Base-by-base conservation (phyloP, 1,140 invertebrate species). In the Diplogasteroides magnus region DNA sequence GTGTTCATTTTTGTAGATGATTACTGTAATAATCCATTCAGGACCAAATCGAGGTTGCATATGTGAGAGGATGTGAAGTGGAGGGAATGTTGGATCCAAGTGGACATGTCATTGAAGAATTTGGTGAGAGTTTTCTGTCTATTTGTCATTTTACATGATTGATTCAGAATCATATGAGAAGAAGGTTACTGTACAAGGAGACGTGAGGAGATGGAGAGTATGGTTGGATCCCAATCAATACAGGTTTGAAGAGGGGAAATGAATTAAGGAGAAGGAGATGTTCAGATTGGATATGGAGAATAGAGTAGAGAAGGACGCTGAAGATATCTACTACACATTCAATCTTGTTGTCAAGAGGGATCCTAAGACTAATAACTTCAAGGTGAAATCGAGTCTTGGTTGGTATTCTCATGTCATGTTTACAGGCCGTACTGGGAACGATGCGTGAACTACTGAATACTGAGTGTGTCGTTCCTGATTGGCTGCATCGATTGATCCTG, bases 291-390 rank as follows among this genome's bases (percentile, higher is more conserved):
- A 98, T 82, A 92, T 97, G 89, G 78, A 80, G 57, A 90, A 95
- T 80, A 87, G 88, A 68, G 87, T 88, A 31, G 64, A 82, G 89
- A 91, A 69, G 85, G 88, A 77, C 73, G 71, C 81, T 78, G 90
- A 91, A 86, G 91, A 93, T 85, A 90, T 97, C 13, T 97, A 98
- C 83, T 91, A 94, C 82, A 90, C 90, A n/a, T 98, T 99, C 83
- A 99, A 98, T 83, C 90, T 99, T 31, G 88, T 99, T 61, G 91
- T 99, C 88, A 87, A 97, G 61, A 87, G 97, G 29, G 97, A 97
- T 84, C 95, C 97, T 0, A 98, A 99, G 83, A 94, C 98, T 83
- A 99, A 99, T 82, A 99, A 99, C 84, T 99, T 99, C 83, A 88
- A 99, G 85, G 37, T 48, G 19, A 11, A 11, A 19, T 48, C 19